Evolutionary conservation across 2,888 invertebrate species (phyloP).

Genomic region (Mimumesa dahlbomi): DNA sequence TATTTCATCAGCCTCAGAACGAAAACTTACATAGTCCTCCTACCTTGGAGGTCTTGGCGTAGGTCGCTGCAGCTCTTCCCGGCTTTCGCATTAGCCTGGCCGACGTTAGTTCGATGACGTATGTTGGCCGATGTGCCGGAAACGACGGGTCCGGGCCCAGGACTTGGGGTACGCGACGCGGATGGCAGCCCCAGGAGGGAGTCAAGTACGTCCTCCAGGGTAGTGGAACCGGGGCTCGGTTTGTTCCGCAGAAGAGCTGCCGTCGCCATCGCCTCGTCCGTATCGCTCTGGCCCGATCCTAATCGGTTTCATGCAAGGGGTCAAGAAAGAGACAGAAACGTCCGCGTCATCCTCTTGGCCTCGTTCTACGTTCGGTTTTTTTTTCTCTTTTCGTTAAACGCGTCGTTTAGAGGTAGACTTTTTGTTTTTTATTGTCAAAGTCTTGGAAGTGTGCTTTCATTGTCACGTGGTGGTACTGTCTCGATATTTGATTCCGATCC

Average conservation of each 20-base stretch:
- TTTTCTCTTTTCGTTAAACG: constrained; percentile 1
- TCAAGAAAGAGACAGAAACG: constrained; percentile 58
- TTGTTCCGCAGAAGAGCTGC: constrained; percentile 78
- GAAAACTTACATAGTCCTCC: constrained; percentile 90
- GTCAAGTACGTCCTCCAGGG: constrained; percentile 96
- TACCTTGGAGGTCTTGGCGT: constrained; percentile 83
- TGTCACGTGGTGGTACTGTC: background rate
- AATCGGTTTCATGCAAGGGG: constrained; percentile 63
- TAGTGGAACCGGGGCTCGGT: constrained; percentile 88
- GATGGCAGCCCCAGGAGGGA: constrained; percentile 93
- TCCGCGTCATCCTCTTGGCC: constrained; percentile 58
- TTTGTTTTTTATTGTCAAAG: background rate
- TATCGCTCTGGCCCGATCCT: constrained; percentile 78
- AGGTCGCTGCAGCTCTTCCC: constrained; percentile 79
- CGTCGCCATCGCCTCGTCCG: constrained; percentile 77
- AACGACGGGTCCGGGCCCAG: constrained; percentile 80
- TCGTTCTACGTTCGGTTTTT: too few species aligned
- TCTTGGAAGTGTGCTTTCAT: too few species aligned
- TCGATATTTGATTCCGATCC: too few species aligned
- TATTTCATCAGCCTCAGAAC: constrained; percentile 81
- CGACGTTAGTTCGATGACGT: constrained; percentile 72
- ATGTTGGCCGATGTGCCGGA: constrained; percentile 72
- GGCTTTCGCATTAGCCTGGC: constrained; percentile 71
- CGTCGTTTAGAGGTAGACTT: background rate
- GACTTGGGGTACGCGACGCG: constrained; percentile 88